phyloP scores from a whole-genome alignment of 2,797 vertebrate genomes.

The Simalia tracyae region DNA sequence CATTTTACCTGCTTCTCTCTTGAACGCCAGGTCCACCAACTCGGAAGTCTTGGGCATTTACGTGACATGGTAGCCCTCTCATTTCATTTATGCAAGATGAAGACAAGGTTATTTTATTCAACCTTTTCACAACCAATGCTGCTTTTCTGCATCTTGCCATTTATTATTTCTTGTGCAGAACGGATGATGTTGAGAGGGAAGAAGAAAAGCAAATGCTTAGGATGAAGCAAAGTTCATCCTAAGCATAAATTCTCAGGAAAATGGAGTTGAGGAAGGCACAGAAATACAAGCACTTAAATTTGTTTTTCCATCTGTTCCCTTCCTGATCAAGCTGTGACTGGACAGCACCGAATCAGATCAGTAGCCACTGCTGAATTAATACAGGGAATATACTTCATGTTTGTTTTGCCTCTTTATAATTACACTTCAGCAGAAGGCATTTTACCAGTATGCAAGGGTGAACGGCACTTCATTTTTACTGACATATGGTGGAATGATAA shows the following conservation, averaged over 20 bases:
- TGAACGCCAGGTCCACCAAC: background rate
- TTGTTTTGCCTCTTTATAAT: slow-evolving; percentile 31
- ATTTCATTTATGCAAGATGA: background rate
- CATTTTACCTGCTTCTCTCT: background rate
- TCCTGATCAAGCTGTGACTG: background rate
- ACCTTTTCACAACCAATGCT: background rate
- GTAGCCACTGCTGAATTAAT: background rate
- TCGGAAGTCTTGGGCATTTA: background rate
- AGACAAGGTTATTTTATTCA: background rate
- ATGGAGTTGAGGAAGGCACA: background rate
- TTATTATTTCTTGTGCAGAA: background rate
- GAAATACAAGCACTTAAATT: background rate
- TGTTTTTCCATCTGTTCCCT: too few species aligned
- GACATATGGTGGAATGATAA: slow-evolving; percentile 1
- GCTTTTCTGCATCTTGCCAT: background rate
- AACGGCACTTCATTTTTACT: slow-evolving; percentile 30
- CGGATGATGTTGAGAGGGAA: background rate
- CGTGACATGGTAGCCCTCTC: background rate
- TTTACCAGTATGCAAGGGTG: slow-evolving; percentile 11
- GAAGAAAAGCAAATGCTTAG: background rate
- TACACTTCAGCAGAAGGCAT: slow-evolving; percentile 21
- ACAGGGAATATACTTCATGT: slow-evolving; percentile 25
- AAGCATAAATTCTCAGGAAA: background rate
- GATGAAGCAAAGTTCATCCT: background rate
- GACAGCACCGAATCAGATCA: slow-evolving; percentile 38